A percentile compares a stretch with the other conserved stretches of the same genome.
Evolutionary conservation across 1,140 invertebrate species (phyloP).

Genomic region (Gryon sp.): DNA sequence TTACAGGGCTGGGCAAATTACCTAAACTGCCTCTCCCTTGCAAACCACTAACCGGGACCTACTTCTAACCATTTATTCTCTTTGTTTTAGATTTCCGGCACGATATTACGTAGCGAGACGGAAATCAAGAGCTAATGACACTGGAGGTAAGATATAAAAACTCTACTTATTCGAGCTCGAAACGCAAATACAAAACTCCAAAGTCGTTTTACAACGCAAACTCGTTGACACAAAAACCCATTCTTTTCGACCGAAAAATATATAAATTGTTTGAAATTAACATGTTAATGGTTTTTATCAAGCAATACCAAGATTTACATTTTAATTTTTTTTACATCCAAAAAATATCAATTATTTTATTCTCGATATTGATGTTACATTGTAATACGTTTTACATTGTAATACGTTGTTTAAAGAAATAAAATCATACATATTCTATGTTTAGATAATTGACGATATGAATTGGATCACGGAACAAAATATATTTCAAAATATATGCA

Average conservation of each 20-base stretch:
- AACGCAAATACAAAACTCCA: conserved; percentile 22
- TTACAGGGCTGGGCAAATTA: conserved; percentile 19
- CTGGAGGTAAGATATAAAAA: conserved; percentile 45
- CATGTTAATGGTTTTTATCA: no score
- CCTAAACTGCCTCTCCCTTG: conserved; percentile 18
- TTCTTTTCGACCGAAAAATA: neutral
- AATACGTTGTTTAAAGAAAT: no score
- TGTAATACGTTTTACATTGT: no score
- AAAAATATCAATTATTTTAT: no score
- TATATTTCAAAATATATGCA: no score
- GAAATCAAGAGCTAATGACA: conserved; percentile 40
- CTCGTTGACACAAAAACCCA: neutral
- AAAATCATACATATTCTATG: no score
- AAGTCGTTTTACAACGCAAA: neutral
- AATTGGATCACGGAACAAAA: no score
- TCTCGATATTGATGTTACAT: no score
- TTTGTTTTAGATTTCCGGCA: conserved; percentile 54
- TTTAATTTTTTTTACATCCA: no score
- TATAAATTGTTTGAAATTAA: no score
- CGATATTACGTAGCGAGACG: conserved; percentile 40
- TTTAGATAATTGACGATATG: no score
- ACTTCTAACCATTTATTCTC: conserved; percentile 48
- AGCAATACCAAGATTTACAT: no score
- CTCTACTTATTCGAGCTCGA: conserved; percentile 9
- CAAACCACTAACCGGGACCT: conserved; percentile 26